A percentile compares a stretch with the other conserved stretches of the same genome.
Conservation (phyloP, 2,888 invertebrate species). For the Drosophila kanekoi region DNA sequence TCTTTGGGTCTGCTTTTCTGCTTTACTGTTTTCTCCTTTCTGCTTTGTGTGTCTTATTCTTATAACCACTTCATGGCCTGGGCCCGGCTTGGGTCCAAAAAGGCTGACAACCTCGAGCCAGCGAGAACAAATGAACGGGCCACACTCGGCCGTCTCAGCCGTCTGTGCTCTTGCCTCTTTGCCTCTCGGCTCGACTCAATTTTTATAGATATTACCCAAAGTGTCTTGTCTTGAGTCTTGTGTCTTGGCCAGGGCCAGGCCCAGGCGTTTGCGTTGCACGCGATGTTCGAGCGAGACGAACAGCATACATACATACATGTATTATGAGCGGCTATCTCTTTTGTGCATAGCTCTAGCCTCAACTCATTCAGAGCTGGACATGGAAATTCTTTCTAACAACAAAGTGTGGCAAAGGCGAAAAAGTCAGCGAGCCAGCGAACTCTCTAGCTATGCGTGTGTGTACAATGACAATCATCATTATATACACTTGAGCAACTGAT, state of each 20-base stretch:
- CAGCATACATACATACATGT: conserved; percentile 6
- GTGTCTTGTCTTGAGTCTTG: conserved; percentile 64
- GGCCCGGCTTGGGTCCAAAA: conserved; percentile 63
- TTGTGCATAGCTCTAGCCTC: conserved; percentile 14
- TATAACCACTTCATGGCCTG: conserved; percentile 68
- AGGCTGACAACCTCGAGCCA: conserved; percentile 80
- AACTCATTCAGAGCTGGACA: conserved; percentile 56
- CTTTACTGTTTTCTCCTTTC: conserved; percentile 41
- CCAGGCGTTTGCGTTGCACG: conserved; percentile 50
- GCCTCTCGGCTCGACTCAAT: conserved; percentile 46
- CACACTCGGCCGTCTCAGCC: conserved; percentile 15
- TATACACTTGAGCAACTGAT: conserved; percentile 54
- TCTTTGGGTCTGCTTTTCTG: conserved; percentile 36
- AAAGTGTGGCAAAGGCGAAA: conserved; percentile 50
- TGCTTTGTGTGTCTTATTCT: conserved; percentile 71
- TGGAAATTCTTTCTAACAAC: conserved; percentile 68
- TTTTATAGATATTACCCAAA: conserved; percentile 77
- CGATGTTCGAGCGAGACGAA: conserved; percentile 54
- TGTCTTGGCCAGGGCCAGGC: conserved; percentile 51
- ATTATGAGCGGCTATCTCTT: conserved; percentile 12
- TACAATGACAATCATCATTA: conserved; percentile 73
- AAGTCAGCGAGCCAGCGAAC: conserved; percentile 9
- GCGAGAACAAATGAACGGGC: conserved; percentile 56
- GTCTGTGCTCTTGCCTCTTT: conserved; percentile 9
- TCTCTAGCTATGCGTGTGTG: neutral